These are phyloP conservation scores for Acanthurus lineatus DNA, from an alignment of 2,797 vertebrate species.

Conservation along the genomic window DNA sequence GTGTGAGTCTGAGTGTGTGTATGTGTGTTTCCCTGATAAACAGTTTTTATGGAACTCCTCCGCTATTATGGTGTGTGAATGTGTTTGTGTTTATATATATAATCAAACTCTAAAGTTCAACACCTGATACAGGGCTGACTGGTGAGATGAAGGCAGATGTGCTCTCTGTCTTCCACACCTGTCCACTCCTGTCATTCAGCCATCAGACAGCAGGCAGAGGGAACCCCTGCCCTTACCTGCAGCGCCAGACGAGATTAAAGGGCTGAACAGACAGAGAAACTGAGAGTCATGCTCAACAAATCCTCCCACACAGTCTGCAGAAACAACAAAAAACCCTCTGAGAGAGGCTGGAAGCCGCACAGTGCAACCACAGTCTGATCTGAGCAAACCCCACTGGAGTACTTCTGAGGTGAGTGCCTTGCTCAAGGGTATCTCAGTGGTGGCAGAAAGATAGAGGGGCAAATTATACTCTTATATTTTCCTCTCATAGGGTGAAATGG, in stretches of 20 bases:
- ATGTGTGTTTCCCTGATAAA: no score
- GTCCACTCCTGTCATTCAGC: constrained; percentile 55
- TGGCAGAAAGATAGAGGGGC: neutral
- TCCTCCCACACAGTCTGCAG: constrained; percentile 79
- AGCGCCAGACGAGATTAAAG: constrained; percentile 81
- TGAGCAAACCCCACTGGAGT: constrained; percentile 1
- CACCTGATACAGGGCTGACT: constrained; percentile 37
- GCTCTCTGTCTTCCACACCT: constrained; percentile 73
- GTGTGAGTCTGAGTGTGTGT: no score
- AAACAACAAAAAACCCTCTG: constrained; percentile 72
- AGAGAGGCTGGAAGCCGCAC: constrained; percentile 37
- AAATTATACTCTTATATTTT: neutral
- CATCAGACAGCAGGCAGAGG: constrained; percentile 60
- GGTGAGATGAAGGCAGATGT: constrained; percentile 65
- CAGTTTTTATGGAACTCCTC: no score
- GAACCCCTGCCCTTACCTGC: constrained; percentile 72
- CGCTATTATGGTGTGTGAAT: no score
- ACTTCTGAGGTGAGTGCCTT: neutral
- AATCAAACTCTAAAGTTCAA: constrained; percentile 30
- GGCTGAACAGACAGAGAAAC: constrained; percentile 63
- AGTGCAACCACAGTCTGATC: constrained; percentile 5
- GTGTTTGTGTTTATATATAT: no score
- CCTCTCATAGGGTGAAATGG: neutral
- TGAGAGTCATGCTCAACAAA: constrained; percentile 59
- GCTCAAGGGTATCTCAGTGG: neutral